Conservation (phyloP, 2,113 vertebrate genomes). For the Ptychochromis oligacanthus region DNA sequence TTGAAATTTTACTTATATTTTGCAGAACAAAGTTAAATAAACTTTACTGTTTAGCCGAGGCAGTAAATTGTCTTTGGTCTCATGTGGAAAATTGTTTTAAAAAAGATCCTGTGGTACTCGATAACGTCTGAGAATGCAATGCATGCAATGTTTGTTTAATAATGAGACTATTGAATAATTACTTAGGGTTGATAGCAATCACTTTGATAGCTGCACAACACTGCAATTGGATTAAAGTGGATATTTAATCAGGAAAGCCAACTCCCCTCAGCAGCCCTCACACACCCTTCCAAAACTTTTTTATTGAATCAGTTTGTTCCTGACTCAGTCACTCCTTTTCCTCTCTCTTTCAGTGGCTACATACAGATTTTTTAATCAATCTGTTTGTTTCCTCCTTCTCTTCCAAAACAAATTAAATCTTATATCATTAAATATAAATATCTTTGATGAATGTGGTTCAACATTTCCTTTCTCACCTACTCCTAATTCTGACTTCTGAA, state of each 20-base stretch:
- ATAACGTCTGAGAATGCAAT: neutral
- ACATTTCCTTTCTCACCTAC: neutral
- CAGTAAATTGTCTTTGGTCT: neutral
- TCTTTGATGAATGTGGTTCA: conserved; percentile 10
- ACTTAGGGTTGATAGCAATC: neutral
- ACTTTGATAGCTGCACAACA: conserved; percentile 3
- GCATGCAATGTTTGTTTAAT: conserved; percentile 26
- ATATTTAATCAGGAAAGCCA: conserved; percentile 4
- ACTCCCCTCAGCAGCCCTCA: neutral
- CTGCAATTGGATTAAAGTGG: conserved; percentile 5
- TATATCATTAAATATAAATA: neutral
- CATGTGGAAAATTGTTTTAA: too few relatives aligned
- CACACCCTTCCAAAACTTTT: neutral
- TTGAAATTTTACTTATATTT: neutral
- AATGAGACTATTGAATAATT: neutral
- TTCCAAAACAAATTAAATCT: conserved; percentile 5
- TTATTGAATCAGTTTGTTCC: conserved; percentile 6
- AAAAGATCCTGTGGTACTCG: neutral
- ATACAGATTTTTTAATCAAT: neutral
- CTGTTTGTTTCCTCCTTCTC: neutral
- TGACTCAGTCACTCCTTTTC: neutral
- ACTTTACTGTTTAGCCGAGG: neutral
- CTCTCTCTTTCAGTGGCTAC: neutral
- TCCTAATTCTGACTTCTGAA: neutral
- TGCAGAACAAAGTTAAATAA: neutral